Conservation (phyloP, 2,888 invertebrate species). For the Athalia circularis region DNA sequence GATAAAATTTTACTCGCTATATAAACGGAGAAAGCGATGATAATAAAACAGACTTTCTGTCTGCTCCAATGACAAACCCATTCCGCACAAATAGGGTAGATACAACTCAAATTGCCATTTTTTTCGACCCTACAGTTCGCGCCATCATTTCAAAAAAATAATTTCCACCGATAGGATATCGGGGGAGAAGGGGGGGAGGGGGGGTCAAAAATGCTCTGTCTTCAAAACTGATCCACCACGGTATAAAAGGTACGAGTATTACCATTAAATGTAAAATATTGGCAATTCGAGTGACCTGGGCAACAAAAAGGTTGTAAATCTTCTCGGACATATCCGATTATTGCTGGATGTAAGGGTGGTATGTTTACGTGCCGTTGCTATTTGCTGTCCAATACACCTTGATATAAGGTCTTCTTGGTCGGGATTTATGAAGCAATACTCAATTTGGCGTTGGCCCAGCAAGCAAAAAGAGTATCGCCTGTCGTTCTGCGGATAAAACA, state of each 20-base stretch:
- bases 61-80: slow-evolving; percentile 26
- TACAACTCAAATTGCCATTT: too few relatives aligned
- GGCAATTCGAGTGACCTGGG: slow-evolving; percentile 26
- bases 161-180: too few relatives aligned
- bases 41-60: slow-evolving; percentile 39
- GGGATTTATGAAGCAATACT: slow-evolving; percentile 70
- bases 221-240: too few relatives aligned
- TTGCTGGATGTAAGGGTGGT: slow-evolving; percentile 53
- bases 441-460: slow-evolving; percentile 66
- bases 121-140: too few relatives aligned
- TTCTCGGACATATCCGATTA: slow-evolving; percentile 64
- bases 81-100: background rate
- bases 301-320: slow-evolving; percentile 59
- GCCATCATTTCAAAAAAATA: too few relatives aligned
- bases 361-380: slow-evolving; percentile 58
- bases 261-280: slow-evolving; percentile 26
- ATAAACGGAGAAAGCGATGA: slow-evolving; percentile 37
- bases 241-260: background rate
- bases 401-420: slow-evolving; percentile 65
- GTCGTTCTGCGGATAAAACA: slow-evolving; percentile 63
- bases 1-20: slow-evolving; percentile 56
- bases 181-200: too few relatives aligned
- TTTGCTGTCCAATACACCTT: slow-evolving; percentile 66
- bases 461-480: slow-evolving; percentile 62
- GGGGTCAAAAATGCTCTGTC: too few relatives aligned